Conservation (phyloP, 2,113 vertebrate species). For the Anoura caudifer region DNA sequence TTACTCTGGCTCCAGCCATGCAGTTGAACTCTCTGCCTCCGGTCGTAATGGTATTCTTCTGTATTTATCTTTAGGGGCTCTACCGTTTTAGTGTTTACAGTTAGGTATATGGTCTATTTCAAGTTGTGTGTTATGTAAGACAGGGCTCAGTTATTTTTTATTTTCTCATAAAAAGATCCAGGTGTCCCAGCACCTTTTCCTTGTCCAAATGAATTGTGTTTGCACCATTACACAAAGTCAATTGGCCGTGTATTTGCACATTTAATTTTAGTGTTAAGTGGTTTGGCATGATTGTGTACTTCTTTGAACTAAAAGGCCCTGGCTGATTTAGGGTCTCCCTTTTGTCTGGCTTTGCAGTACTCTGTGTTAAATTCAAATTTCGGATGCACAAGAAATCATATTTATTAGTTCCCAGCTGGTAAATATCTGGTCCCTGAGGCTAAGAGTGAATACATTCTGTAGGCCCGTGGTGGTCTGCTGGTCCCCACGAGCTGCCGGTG, state of each 20-base stretch:
- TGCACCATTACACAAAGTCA: neutral
- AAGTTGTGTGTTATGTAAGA: neutral
- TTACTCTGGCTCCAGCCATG: no score
- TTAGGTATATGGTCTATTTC: neutral
- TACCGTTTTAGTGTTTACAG: neutral
- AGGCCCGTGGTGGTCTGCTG: neutral
- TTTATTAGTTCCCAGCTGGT: neutral
- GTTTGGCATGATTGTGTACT: neutral
- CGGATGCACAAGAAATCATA: neutral
- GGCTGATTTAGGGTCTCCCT: neutral
- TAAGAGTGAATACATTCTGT: neutral
- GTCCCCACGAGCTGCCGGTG: neutral
- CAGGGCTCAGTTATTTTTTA: neutral
- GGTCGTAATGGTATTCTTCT: neutral
- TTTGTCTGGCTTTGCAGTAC: neutral
- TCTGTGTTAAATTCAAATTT: neutral
- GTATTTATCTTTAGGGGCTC: neutral
- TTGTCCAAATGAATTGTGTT: neutral
- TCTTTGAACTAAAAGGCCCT: neutral
- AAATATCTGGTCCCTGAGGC: neutral
- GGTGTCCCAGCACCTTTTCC: neutral
- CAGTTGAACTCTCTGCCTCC: neutral
- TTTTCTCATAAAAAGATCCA: neutral
- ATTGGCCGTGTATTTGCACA: neutral
- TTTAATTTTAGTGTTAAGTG: conserved; percentile 20